Evolutionary conservation across 2,888 invertebrate species (phyloP).

Genomic region (Oscheius myriophilus): DNA sequence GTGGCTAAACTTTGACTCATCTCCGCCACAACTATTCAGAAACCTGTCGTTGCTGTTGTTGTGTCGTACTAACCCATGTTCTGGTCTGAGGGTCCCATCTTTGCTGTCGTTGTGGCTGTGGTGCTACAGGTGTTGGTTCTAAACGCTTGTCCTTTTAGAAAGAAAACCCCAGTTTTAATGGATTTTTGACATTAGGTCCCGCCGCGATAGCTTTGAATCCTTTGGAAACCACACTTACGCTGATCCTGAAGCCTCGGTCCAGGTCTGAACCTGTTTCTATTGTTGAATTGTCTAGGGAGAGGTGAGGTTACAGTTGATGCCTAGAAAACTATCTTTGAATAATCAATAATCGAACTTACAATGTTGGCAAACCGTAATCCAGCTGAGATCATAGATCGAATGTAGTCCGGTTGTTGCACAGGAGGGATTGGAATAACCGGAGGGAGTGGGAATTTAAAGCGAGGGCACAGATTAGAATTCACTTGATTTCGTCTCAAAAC

Average conservation of each 20-base stretch:
- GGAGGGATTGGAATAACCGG: conserved; percentile 20
- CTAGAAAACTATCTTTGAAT: too few relatives aligned
- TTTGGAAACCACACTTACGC: too few relatives aligned
- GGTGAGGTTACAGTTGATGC: background rate
- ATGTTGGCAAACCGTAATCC: conserved; percentile 11
- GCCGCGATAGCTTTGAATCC: too few relatives aligned
- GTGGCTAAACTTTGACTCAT: background rate
- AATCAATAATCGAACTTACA: background rate
- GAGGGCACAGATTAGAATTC: conserved; percentile 12
- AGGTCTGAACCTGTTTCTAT: conserved; percentile 19
- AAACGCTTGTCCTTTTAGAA: background rate
- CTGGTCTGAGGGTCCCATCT: background rate
- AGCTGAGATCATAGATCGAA: conserved; percentile 17
- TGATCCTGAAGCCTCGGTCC: conserved; percentile 4
- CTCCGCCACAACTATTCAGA: background rate
- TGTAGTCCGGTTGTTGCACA: conserved; percentile 4
- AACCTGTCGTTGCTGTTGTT: conserved; percentile 9
- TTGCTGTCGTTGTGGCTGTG: background rate
- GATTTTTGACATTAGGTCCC: too few relatives aligned
- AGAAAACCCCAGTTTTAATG: too few relatives aligned
- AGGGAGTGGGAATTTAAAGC: conserved; percentile 12
- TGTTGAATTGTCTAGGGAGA: conserved; percentile 6
- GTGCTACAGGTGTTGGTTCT: background rate
- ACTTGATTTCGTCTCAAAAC: conserved; percentile 12
- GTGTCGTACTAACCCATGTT: background rate